These are phyloP conservation scores for western clawed frog (Xenopus tropicalis) DNA, from an alignment of 2,113 vertebrate species.

Conservation along the genomic window DNA sequence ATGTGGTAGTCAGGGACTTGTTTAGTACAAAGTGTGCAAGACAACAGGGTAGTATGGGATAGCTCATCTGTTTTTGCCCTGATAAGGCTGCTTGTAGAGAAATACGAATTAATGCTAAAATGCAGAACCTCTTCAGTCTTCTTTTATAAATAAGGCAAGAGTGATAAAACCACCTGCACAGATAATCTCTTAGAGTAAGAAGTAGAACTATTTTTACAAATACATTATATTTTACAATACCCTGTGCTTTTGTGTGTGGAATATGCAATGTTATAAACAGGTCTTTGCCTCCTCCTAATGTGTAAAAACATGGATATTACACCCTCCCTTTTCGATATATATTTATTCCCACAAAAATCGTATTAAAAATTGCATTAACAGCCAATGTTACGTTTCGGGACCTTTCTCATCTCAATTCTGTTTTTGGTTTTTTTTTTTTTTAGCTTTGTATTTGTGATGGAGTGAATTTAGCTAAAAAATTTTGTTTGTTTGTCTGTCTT, in stretches of 20 bases:
- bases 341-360: no score
- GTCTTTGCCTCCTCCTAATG: neutral
- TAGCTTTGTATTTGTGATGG: no score
- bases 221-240: neutral
- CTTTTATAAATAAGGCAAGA: conserved; percentile 20
- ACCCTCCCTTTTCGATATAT: no score
- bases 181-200: conserved; percentile 2
- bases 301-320: neutral
- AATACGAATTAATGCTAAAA: neutral
- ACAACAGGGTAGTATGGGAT: conserved; percentile 28
- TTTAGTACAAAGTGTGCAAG: conserved; percentile 6
- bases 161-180: neutral
- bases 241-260: neutral
- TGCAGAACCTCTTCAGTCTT: conserved; percentile 3
- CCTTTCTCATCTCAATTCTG: no score
- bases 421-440: no score
- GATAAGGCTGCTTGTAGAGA: conserved; percentile 28
- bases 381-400: no score
- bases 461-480: no score
- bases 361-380: no score
- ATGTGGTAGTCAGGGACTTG: neutral
- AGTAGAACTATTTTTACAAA: neutral
- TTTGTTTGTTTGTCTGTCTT: no score
- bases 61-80: conserved; percentile 32
- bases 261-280: neutral